phyloP scores from a whole-genome alignment of 2,113 vertebrate species.

The Tinamus guttatus region DNA sequence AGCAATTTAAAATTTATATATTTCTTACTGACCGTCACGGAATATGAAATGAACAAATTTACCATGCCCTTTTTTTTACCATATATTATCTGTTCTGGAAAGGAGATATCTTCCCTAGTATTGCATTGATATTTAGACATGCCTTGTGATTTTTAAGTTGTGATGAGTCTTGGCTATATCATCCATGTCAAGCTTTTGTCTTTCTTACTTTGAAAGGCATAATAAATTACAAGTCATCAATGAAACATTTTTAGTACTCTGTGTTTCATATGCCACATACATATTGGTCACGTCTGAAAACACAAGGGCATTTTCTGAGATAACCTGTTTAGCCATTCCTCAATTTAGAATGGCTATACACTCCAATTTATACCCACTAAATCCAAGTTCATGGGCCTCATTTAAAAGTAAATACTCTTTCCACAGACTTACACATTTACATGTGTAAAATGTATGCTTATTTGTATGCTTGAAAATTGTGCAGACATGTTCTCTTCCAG shows the following conservation, averaged over 20 bases:
- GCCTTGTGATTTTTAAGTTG: not conserved
- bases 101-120: not conserved
- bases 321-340: accelerated
- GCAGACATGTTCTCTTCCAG: not conserved
- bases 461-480: not conserved
- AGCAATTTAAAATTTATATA: not conserved
- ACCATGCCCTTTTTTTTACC: not conserved
- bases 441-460: not conserved
- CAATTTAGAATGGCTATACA: not conserved
- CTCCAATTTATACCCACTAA: not conserved
- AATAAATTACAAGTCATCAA: not conserved
- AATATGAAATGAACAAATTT: not conserved
- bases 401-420: not conserved
- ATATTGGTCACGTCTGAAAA: accelerated
- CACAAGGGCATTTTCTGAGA: not conserved
- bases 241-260: not conserved
- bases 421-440: not conserved
- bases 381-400: not conserved
- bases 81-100: not conserved
- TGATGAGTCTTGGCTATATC: not conserved
- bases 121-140: too few species aligned
- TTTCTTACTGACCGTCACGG: not conserved
- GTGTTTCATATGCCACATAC: accelerated
- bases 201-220: not conserved
- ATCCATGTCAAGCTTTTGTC: not conserved